Conservation (phyloP, 2,113 vertebrate species). For the Eublepharis macularius region DNA sequence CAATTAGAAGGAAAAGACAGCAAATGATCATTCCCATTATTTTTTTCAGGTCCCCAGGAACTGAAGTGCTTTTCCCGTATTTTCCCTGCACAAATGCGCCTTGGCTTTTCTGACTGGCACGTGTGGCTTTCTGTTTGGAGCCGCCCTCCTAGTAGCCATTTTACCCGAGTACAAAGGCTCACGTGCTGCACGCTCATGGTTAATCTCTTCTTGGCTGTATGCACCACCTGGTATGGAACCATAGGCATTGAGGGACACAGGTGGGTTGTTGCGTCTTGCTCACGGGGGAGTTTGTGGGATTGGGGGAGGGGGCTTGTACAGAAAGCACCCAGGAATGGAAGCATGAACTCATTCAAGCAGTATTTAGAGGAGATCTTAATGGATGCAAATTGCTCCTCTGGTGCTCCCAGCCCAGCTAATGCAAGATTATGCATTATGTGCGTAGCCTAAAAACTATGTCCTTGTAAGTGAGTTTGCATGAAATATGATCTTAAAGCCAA, state of each 20-base stretch:
- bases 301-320: neutral
- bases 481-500: neutral
- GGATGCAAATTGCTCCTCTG: neutral
- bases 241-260: slow-evolving; percentile 60
- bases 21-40: neutral
- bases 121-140: slow-evolving; percentile 82
- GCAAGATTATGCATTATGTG: neutral
- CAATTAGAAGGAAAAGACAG: too few relatives aligned
- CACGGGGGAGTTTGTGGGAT: neutral
- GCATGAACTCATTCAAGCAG: neutral
- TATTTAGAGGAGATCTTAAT: neutral
- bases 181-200: slow-evolving; percentile 73
- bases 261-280: slow-evolving; percentile 46
- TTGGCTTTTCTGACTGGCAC: slow-evolving; percentile 78
- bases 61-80: slow-evolving; percentile 71
- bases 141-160: slow-evolving; percentile 71
- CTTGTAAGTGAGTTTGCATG: too few relatives aligned
- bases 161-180: slow-evolving; percentile 80
- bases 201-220: slow-evolving; percentile 76
- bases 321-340: neutral
- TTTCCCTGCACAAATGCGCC: slow-evolving; percentile 73
- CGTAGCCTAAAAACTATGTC: too few relatives aligned
- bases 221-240: slow-evolving; percentile 78
- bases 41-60: slow-evolving; percentile 76
- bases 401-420: neutral